Evolutionary conservation across 2,888 invertebrate genomes (phyloP).

Genomic region (Eubasilissa splendida): DNA sequence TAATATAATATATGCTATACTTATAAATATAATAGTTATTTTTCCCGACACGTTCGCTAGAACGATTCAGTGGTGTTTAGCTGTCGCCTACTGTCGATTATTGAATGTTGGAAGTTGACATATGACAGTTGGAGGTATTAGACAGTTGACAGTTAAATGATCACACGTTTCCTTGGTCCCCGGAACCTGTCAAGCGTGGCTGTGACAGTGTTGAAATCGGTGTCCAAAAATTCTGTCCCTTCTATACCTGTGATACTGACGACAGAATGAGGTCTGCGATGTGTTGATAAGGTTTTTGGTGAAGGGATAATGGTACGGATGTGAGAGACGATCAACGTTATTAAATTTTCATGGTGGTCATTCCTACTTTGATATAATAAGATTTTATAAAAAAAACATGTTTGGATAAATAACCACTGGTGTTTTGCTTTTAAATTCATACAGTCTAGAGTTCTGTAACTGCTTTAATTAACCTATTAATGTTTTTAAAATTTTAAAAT

Average conservation of each 20-base stretch:
- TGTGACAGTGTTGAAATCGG: constrained; percentile 26
- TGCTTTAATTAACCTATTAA: no score
- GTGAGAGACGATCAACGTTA: no score
- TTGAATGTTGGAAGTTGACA: constrained; percentile 7
- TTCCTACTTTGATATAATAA: no score
- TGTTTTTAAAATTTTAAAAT: no score
- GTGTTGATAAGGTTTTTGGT: background rate
- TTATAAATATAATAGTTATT: no score
- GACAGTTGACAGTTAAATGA: constrained; percentile 22
- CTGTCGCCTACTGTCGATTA: constrained; percentile 20
- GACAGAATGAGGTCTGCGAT: background rate
- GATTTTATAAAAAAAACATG: no score
- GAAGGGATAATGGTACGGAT: background rate
- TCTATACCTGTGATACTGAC: background rate
- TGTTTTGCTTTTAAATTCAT: no score
- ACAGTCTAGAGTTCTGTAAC: no score
- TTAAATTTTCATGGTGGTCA: no score
- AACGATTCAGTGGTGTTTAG: constrained; percentile 18
- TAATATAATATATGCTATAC: no score
- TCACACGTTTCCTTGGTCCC: constrained; percentile 29
- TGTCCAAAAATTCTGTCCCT: constrained; percentile 3
- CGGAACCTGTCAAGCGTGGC: constrained; percentile 27
- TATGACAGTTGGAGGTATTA: constrained; percentile 24
- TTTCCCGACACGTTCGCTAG: background rate
- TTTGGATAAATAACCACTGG: no score